Evolutionary conservation across 2,888 invertebrate genomes (phyloP).

Genomic region (Arenicola marina): DNA sequence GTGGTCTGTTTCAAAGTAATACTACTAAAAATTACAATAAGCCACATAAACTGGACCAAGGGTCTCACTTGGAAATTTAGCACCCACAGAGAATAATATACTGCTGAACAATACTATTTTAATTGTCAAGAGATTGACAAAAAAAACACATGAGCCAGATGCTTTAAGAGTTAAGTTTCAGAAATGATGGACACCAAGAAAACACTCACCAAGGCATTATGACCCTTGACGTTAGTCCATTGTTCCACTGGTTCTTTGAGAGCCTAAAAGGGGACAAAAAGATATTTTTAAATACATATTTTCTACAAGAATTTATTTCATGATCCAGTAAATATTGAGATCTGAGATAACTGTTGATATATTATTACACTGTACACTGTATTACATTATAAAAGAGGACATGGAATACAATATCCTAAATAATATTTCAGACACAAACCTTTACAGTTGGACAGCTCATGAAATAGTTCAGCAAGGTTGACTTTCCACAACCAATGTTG

Average conservation of each 20-base stretch:
- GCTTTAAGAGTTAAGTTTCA: too few species aligned
- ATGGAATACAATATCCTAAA: neutral
- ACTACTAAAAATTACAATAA: too few species aligned
- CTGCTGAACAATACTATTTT: too few species aligned
- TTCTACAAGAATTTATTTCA: neutral
- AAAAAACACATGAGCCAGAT: too few species aligned
- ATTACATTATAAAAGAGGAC: neutral
- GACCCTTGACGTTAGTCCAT: constrained; percentile 58
- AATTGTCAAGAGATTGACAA: too few species aligned
- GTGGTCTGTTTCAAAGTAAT: too few species aligned
- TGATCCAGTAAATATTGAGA: neutral
- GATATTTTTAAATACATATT: too few species aligned
- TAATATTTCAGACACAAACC: constrained; percentile 17
- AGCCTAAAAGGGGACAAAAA: constrained; percentile 38
- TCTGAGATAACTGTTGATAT: neutral
- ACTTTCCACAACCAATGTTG: constrained; percentile 58
- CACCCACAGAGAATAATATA: too few species aligned
- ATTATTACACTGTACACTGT: neutral
- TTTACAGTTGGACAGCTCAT: constrained; percentile 39
- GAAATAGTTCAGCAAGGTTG: constrained; percentile 52
- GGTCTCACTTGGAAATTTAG: too few species aligned
- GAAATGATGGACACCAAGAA: neutral
- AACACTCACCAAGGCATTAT: constrained; percentile 55
- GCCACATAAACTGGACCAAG: too few species aligned
- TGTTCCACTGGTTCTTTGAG: constrained; percentile 56